Evolutionary conservation across 2,888 invertebrate species (phyloP), one percentile per base, ranked within the genome.

Genomic region (Gymnocheta viridis): DNA sequence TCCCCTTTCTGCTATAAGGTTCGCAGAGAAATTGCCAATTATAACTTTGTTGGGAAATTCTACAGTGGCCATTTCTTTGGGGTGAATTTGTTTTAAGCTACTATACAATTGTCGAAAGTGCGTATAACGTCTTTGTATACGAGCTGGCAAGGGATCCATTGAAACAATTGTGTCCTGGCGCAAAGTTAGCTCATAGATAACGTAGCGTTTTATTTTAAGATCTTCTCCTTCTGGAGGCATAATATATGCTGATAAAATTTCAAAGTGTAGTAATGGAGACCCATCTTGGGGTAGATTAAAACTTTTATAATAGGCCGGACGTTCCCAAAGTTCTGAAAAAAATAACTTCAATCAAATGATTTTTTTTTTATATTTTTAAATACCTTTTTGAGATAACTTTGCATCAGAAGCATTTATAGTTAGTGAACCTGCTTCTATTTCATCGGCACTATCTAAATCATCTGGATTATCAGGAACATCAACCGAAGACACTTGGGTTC

Each of bases 121-220:
- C 7, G 95, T 95, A 89, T 96, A 96, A 86, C 96, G 93, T 69
- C 96, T 92, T 88, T 95, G 95, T 62, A 96, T 94, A 82, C 93
- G 93, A 0, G 94, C 94, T 19, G 95, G 95, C 85, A 94, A 93
- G 41, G 93, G 90, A 91, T 95, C 95, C 85, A 92, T 87, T 2
- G 80, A 78, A 32, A 82, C 90, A 19, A 92, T 91, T n/a, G 93
- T 92, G 86, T 94, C 93, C 88, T 94, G 94, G 47, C 94, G 92
- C 38, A 95, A 94, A 89, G 94, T 94, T 70, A 96, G 88, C 88
- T 94, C 94, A 86, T 96, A 96, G 0, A 95, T 93, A 9, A 96
- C 95, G 91, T 93, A 94, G 88, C 95, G 95, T 88, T 95, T 95
- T 2, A 91, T 87, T 62, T 91, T 91, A 0, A 86, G 86, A 86